Base-by-base conservation (phyloP, 2,113 vertebrate species). In the Microtus oregoni region DNA sequence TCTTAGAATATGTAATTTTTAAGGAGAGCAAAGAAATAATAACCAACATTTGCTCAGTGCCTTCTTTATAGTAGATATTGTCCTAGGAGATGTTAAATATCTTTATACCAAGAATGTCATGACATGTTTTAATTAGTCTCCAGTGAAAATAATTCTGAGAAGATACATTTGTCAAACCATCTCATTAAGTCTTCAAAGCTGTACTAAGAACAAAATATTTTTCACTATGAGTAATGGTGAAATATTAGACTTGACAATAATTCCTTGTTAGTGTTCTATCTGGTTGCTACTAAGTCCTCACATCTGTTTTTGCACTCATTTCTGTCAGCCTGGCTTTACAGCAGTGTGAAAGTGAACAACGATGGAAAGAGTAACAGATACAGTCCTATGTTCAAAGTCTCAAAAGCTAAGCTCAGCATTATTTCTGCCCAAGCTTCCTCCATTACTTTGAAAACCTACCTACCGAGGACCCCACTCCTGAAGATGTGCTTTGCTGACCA, bases 141-240 rank as follows among this genome's bases (percentile, higher is more conserved):
- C 26, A n/a, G 4, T 61, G 81, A 81, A 81, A 90, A 85, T 61
- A 86, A 82, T 68, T 92, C 67, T 86, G 41, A 82, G 68, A 93
- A 87, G 50, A 81, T 58, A 6, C 1, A 75, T 52, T 86, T 81
- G 52, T 55, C 35, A 90, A 63, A 77, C 70, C 2, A 70, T 24
- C 61, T 86, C 19, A 7, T 92, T 41, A 77, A 77, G 47, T 89
- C 85, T 89, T 73, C 2, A 58, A 65, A 94, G 47, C 35, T 86
- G 30, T 28, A 35, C 28, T 76, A 47, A 86, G 65, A 68, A 82
- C 13, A 89, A 58, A 52, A 50, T 90, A 82, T 58, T 92, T 96
- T 86, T 72, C 17, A 77, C 38, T 1, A n/a, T 5, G 63, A 50
- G n/a, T 79, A 65, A 79, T 35, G 17, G 30, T 89, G 44, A 92